Base-by-base conservation (phyloP, 2,113 vertebrate species). In the Silurus glanis region DNA sequence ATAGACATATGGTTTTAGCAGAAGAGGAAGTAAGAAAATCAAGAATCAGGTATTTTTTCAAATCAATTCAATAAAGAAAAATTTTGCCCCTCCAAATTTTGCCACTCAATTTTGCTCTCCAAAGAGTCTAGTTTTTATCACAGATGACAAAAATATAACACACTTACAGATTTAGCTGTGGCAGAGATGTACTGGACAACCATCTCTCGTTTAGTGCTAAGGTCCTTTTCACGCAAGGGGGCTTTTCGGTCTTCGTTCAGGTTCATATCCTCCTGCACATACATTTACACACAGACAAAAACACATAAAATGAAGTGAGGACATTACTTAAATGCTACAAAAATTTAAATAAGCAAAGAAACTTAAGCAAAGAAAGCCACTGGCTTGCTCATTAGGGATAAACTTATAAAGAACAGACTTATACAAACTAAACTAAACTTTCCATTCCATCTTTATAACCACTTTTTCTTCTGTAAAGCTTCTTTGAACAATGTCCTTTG, bases 141-240 rank as follows among this genome's bases (percentile, higher is more conserved):
- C 37, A 37, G 37, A 37, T 37, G 37, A 37, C 37, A 37, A 13
- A 80, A 47, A 83, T 12, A 16, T 3, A 25, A 72, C 12, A 78
- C 64, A 97, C 98, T 98, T 96, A 99, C 98, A 89, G 98, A 99
- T 96, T 99, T 99, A 89, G 98, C 94, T 86, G 98, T 99, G 87
- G 98, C 96, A 80, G 97, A 99, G 92, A 99, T 98, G 93, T 99
- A 99, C 85, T 98, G 98, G 92, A 98, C 97, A 74, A 99, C 98
- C 98, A 99, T 99, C 93, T 99, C 98, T 0, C 96, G 96, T 75
- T 99, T 99, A 28, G 96, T 98, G 90, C 94, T 94, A 88, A 99
- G 91, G 91, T 99, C 98, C 88, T 99, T 99, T 86, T 96, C 96
- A 84, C 97, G 94, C 25, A 99, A 90, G 19, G 98, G 98, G 78